Conservation (phyloP, 2,797 vertebrate genomes). For the Poecile montanus region DNA sequence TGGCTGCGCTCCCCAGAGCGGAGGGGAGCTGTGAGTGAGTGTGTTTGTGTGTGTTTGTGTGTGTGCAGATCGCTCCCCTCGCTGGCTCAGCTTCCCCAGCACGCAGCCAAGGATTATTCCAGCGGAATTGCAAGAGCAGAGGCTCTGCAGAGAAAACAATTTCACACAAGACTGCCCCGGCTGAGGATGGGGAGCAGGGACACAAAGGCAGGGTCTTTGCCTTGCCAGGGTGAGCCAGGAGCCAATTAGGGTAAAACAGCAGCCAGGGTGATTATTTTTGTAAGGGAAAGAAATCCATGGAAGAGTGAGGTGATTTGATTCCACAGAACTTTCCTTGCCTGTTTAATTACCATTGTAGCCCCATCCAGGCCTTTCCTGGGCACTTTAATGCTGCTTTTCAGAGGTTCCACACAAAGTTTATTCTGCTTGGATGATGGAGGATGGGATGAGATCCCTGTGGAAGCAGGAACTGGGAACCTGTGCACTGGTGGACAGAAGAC, state of each 20-base stretch:
- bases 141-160: slow-evolving; percentile 67
- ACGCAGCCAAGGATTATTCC: slow-evolving; percentile 58
- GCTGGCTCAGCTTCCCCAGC: neutral
- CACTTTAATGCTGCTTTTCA: neutral
- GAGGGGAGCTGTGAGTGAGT: neutral
- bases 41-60: neutral
- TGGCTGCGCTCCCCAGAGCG: neutral
- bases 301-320: neutral
- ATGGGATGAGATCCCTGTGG: neutral
- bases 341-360: neutral
- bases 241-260: slow-evolving; percentile 4
- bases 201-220: slow-evolving; percentile 5
- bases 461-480: neutral
- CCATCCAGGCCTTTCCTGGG: neutral
- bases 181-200: slow-evolving; percentile 3
- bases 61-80: neutral
- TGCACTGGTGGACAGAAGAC: neutral
- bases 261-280: neutral
- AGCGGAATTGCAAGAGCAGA: slow-evolving; percentile 21
- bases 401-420: neutral
- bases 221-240: neutral
- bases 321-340: neutral
- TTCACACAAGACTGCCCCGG: slow-evolving; percentile 67
- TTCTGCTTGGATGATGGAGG: neutral
- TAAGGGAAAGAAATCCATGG: neutral